Evolutionary conservation across 2,888 invertebrate genomes (phyloP).

Genomic region (Anthrax anthrax): DNA sequence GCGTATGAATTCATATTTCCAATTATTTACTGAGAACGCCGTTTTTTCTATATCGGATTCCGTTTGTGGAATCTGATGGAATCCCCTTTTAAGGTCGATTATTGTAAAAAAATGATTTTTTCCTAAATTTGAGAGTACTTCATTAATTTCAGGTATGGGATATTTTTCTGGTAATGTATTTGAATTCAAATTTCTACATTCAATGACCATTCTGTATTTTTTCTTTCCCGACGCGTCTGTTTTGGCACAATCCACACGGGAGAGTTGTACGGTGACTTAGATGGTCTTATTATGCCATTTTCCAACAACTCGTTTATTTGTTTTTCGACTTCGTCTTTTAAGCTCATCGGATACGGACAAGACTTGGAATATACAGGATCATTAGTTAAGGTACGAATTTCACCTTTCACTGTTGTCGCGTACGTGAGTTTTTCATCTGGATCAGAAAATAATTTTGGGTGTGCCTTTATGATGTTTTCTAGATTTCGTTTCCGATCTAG

Average conservation of each 20-base stretch:
- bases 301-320: slow-evolving; percentile 4
- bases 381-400: too few species aligned
- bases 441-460: too few species aligned
- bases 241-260: background rate
- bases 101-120: slow-evolving; percentile 2
- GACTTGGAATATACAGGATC: slow-evolving; percentile 6
- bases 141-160: slow-evolving; percentile 7
- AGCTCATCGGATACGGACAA: slow-evolving; percentile 7
- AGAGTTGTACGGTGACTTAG: slow-evolving; percentile 10
- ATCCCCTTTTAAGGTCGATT: slow-evolving; percentile 9
- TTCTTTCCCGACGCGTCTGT: slow-evolving; percentile 5
- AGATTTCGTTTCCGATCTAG: too few species aligned
- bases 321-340: slow-evolving; percentile 8
- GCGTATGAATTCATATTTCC: slow-evolving; percentile 2
- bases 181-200: slow-evolving; percentile 1
- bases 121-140: background rate
- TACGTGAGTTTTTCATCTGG: too few species aligned
- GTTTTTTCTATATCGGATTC: background rate
- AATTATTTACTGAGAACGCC: background rate
- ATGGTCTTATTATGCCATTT: slow-evolving; percentile 9
- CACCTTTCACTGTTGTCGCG: too few species aligned
- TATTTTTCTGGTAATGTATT: background rate
- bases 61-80: slow-evolving; percentile 3
- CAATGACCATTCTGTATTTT: slow-evolving; percentile 2
- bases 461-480: too few species aligned